A percentile compares a stretch with the other conserved stretches of the same genome.
Conservation (phyloP, 2,888 invertebrate species). For the Lutraria lutraria region DNA sequence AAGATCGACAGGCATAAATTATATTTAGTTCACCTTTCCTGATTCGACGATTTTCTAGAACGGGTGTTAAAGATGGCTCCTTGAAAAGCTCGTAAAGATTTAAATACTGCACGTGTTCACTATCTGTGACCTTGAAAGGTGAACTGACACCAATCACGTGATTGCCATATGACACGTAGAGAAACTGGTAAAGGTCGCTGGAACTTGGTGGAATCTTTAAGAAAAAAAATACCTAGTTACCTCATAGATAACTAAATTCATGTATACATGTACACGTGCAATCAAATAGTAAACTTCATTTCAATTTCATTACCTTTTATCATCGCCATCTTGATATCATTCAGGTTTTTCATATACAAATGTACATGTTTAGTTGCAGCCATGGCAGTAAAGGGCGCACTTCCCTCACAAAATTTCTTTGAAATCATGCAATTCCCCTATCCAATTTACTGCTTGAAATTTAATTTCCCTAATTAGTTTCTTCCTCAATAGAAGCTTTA, state of each 20-base stretch:
- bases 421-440: no score
- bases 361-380: no score
- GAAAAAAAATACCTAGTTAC: not conserved
- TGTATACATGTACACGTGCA: not conserved
- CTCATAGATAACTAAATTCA: no score
- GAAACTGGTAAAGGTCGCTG: conserved; percentile 60
- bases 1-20: no score
- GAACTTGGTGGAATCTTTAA: conserved; percentile 51
- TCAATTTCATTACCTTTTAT: no score
- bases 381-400: no score
- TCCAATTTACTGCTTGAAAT: no score
- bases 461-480: no score
- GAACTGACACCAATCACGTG: conserved; percentile 71
- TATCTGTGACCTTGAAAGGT: conserved; percentile 59
- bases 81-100: conserved; percentile 39
- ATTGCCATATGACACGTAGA: conserved; percentile 70
- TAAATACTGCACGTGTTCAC: conserved; percentile 25
- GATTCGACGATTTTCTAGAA: not conserved
- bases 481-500: no score
- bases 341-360: no score
- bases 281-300: not conserved
- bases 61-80: not conserved
- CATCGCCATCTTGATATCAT: no score
- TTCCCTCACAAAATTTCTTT: no score
- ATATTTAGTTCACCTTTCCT: conserved; percentile 26